Evolutionary conservation across 2,888 invertebrate genomes (phyloP).

Genomic region (Coleophora deauratella): DNA sequence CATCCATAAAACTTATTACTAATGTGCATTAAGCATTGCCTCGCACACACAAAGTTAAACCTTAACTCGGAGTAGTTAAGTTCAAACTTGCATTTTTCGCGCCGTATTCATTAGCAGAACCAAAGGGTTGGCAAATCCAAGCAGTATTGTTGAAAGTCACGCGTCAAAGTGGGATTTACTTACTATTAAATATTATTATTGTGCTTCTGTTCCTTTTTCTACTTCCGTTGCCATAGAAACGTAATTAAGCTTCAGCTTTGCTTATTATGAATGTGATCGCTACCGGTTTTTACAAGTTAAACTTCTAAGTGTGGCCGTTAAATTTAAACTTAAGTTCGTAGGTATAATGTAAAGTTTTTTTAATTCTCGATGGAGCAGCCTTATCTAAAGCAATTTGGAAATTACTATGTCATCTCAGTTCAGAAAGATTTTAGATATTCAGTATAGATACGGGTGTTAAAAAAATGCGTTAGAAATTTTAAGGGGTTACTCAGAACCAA

Average conservation of each 20-base stretch:
- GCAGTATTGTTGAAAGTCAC: constrained; percentile 67
- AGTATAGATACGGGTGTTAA: no score
- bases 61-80: constrained; percentile 20
- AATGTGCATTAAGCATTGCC: constrained; percentile 39
- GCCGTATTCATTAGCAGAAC: constrained; percentile 57
- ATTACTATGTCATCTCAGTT: no score
- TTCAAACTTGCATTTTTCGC: constrained; percentile 14
- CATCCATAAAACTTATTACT: constrained; percentile 63
- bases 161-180: constrained; percentile 45
- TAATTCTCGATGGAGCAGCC: no score
- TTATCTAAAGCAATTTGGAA: no score
- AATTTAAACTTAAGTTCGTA: no score
- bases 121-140: constrained; percentile 73
- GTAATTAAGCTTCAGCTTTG: constrained; percentile 11
- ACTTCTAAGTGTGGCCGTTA: no score
- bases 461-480: no score
- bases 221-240: constrained; percentile 61
- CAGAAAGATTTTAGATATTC: no score
- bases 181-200: constrained; percentile 53
- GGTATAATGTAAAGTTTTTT: no score
- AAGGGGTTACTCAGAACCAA: no score
- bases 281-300: no score
- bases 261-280: no score
- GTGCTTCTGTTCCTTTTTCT: constrained; percentile 40
- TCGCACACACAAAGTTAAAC: constrained; percentile 18